These are phyloP conservation scores for Eleutherodactylus coqui DNA, from an alignment of 2,797 vertebrate genomes.

Conservation along the genomic window DNA sequence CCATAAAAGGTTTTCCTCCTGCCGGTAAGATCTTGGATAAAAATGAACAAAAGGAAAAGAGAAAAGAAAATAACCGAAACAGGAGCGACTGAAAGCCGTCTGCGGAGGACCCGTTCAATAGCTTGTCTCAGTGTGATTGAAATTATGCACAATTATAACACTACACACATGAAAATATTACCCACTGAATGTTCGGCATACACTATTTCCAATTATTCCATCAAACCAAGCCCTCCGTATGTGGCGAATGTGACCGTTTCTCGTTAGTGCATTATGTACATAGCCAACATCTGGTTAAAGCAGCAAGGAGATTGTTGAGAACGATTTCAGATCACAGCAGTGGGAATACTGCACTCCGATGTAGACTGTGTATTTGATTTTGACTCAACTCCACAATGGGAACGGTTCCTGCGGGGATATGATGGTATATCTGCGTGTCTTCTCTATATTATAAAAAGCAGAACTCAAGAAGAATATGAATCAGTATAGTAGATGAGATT, in stretches of 20 bases:
- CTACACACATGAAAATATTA: slow-evolving; percentile 4
- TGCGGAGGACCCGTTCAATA: slow-evolving; percentile 32
- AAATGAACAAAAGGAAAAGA: slow-evolving; percentile 25
- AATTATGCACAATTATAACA: slow-evolving; percentile 44
- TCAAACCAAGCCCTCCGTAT: background rate
- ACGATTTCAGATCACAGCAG: slow-evolving; percentile 42
- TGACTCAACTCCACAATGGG: slow-evolving; percentile 29
- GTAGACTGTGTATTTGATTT: slow-evolving; percentile 19
- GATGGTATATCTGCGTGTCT: slow-evolving; percentile 3
- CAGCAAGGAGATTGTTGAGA: slow-evolving; percentile 21
- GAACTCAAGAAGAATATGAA: background rate
- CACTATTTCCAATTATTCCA: slow-evolving; percentile 37
- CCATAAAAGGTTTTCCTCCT: slow-evolving; percentile 17
- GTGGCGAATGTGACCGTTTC: slow-evolving; percentile 3
- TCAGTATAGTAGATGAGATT: background rate
- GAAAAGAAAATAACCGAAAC: slow-evolving; percentile 8
- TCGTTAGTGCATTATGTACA: background rate
- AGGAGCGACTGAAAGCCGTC: background rate
- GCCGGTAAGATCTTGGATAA: background rate
- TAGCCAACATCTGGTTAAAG: slow-evolving; percentile 40
- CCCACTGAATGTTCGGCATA: slow-evolving; percentile 22
- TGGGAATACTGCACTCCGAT: slow-evolving; percentile 18
- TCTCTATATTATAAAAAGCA: background rate
- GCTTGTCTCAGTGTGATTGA: slow-evolving; percentile 12
- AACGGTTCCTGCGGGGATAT: slow-evolving; percentile 23